Conservation (phyloP, 2,888 invertebrate species). For the Leucophenga maculata region DNA sequence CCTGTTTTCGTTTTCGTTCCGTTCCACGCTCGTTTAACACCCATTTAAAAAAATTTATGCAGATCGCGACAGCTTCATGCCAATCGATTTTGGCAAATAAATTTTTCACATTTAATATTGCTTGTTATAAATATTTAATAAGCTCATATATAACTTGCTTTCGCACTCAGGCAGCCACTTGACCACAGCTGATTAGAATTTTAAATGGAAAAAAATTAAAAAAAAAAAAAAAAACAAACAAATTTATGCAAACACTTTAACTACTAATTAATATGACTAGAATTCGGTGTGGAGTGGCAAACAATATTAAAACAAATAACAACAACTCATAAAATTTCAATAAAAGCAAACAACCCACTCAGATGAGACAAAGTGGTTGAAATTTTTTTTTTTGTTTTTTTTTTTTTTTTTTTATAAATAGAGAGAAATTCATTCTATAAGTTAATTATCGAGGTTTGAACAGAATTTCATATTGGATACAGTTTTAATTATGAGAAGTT, state of each 20-base stretch:
- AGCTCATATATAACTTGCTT: constrained; percentile 10
- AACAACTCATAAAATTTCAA: not conserved
- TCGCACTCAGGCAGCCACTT: not conserved
- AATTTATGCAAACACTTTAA: not conserved
- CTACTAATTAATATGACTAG: not conserved
- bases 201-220: not conserved
- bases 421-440: too few relatives aligned
- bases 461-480: too few relatives aligned
- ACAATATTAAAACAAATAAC: constrained; percentile 1
- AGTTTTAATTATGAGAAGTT: too few relatives aligned
- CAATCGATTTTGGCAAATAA: not conserved
- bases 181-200: constrained; percentile 6
- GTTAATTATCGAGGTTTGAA: too few relatives aligned
- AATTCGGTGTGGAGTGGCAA: too few relatives aligned
- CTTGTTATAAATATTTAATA: constrained; percentile 15
- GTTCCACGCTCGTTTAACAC: constrained; percentile 9
- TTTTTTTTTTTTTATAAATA: too few relatives aligned
- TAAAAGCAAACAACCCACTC: not conserved
- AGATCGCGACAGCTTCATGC: constrained; percentile 1
- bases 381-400: too few relatives aligned
- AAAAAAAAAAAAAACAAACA: not conserved
- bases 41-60: not conserved
- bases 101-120: constrained; percentile 12
- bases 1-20: not conserved
- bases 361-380: not conserved